Base-by-base conservation (phyloP, 2,888 invertebrate genomes). In the Beris morrisii region DNA sequence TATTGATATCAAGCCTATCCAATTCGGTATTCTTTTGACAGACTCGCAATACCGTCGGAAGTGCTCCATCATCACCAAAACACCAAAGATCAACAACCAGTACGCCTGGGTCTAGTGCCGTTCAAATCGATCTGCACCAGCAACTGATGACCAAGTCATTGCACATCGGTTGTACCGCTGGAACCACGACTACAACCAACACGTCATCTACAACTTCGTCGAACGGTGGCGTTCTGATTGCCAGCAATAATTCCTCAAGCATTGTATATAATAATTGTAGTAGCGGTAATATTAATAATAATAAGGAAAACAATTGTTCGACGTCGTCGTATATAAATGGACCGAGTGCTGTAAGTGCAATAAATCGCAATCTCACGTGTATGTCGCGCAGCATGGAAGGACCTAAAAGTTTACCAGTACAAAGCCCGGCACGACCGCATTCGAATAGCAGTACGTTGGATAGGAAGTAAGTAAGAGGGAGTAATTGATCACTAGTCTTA, bases 301-400 rank as follows among this genome's bases (percentile, higher is more conserved):
- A 72, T 69, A 74, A 73, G 56, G 74, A 73, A 56, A 74, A 71
- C 53, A 31, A 72, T 71, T 70, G 61, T 73, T 71, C 63, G 58
- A 31, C 58, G 12, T 15, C 59, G 5, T 15, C 64, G 52, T 38
- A 56, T 13, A 30, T 58, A 38, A 61, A 61, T 38, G 61, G 61
- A 61, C 61, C 50, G 38, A 58, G 7, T 45, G 50, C 66, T 15
- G 55, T 44, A n/a, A 11, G 46, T 45, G 50, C 66, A 32, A 59
- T 44, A n/a, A 79, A 74, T 65, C 73, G 78, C 67, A 77, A 77
- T 72, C 76, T 75, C 57, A 68, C 68, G 67, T 73, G 77, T 74
- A 85, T 86, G 83, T 84, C 86, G 68, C 84, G 86, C 73, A 85
- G 85, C 76, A 84, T 85, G 73, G 87, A 86, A 73, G 86, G 85